Base-by-base conservation (phyloP, 2,888 invertebrate genomes). In the Volucella inanis region DNA sequence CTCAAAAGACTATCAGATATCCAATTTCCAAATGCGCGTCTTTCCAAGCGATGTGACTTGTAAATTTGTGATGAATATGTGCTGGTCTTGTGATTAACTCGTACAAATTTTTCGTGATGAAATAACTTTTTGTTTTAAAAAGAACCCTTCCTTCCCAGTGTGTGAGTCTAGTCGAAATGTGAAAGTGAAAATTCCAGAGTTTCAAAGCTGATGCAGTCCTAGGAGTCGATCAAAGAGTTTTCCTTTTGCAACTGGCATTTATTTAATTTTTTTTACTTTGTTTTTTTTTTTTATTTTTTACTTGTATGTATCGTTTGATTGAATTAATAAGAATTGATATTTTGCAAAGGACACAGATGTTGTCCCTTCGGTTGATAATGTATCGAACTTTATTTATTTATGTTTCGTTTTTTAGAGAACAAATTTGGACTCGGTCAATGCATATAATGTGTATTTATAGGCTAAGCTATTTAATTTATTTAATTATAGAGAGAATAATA, bases 141-240 rank as follows among this genome's bases (percentile, higher is more conserved):
- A n/a, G 50, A 31, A 31, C 31, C 6, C 31, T 31, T 31, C 43
- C 72, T 39, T 59, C 72, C 45, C 61, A 54, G 55, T 70, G 70
- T 47, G 47, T 71, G 54, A 52, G 64, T 81, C 81, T 81, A 81
- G 81, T 81, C 81, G 76, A 50, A 77, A 67, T 64, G 67, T 71
- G 47, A 45, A 45, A 45, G 11, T 57, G 55, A 45, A 52, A 43
- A 38, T 43, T 31, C 49, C 2, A 31, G 49, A 43, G 22, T 22
- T 22, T 22, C 22, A 18, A 2, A 2, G 18, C 2, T 18, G 18
- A 18, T 2, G 18, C 18, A 1, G 2, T 2, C 18, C n/a, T n/a
- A n/a, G n/a, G 54, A 64, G 45, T 50, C 54, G 12, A 62, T 52
- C 12, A 18, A 49, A 70, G 12, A 59, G 14, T 18, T 59, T 1